These are phyloP conservation scores for Menidia beryllina DNA, from an alignment of 2,113 vertebrate genomes.

Conservation along the genomic window DNA sequence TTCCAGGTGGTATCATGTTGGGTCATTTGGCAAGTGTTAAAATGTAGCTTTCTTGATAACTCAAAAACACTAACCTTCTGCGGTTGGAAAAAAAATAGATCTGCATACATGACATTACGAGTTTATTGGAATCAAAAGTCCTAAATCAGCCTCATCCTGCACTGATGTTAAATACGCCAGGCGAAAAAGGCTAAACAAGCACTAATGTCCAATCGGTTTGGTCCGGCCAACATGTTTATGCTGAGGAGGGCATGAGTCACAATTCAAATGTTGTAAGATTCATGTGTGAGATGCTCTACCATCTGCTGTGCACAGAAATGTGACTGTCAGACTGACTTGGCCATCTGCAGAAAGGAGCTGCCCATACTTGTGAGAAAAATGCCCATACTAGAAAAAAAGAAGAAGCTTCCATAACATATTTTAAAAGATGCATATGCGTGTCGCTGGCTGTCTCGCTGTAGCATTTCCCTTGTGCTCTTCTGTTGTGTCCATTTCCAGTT, in stretches of 20 bases:
- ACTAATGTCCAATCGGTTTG: neutral
- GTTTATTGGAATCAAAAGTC: no score
- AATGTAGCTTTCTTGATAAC: no score
- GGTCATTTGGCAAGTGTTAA: no score
- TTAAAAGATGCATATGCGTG: no score
- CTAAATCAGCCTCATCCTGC: slow-evolving; percentile 2
- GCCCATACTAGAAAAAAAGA: no score
- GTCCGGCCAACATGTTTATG: neutral
- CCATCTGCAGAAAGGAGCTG: neutral
- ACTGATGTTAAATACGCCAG: neutral
- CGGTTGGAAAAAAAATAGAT: neutral
- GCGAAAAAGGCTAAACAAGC: neutral
- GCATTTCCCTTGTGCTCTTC: no score
- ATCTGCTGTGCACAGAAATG: slow-evolving; percentile 35
- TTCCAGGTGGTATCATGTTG: no score
- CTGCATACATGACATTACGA: neutral
- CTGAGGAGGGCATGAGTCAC: neutral
- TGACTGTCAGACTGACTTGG: neutral
- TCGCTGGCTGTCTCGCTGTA: no score
- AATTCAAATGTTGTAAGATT: no score
- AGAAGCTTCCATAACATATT: neutral
- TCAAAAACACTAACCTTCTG: neutral
- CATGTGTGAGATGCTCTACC: slow-evolving; percentile 33
- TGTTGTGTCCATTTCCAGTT: no score
- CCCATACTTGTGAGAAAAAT: neutral